These are phyloP conservation scores for Lacerta viridis DNA, from an alignment of 2,797 vertebrate species.

Conservation along the genomic window DNA sequence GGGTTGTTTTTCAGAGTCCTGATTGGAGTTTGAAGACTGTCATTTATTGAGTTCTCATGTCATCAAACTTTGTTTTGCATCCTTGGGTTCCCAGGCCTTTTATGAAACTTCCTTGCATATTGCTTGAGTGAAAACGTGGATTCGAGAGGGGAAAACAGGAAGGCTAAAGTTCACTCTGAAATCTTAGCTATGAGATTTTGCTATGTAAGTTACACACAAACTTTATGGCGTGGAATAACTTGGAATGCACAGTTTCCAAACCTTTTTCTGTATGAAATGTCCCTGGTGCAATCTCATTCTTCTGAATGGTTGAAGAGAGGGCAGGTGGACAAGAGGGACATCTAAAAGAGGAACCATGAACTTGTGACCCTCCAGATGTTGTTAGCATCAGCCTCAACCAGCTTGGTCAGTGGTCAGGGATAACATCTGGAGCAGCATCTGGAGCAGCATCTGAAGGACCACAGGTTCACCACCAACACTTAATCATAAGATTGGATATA, in stretches of 20 bases:
- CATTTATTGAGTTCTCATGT: constrained; percentile 46
- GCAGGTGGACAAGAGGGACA: neutral
- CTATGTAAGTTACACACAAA: neutral
- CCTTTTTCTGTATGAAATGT: neutral
- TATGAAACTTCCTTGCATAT: constrained; percentile 23
- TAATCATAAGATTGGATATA: neutral
- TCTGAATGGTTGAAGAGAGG: neutral
- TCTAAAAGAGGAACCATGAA: neutral
- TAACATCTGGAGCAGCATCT: too few relatives aligned
- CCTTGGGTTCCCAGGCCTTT: constrained; percentile 35
- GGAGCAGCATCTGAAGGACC: too few relatives aligned
- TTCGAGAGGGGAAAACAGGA: constrained; percentile 45
- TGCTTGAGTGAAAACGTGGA: neutral
- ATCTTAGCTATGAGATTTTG: constrained; percentile 13
- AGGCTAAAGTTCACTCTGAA: constrained; percentile 41
- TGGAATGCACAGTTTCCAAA: neutral
- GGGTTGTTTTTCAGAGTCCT: constrained; percentile 40
- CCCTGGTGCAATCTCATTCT: neutral
- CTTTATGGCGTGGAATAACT: neutral
- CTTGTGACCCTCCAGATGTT: too few relatives aligned
- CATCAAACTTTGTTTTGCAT: constrained; percentile 66
- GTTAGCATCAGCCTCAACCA: too few relatives aligned
- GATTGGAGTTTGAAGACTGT: constrained; percentile 33
- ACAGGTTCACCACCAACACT: neutral
- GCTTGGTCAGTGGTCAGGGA: too few relatives aligned